phyloP scores from a whole-genome alignment of 1,140 invertebrate genomes.

The Plectrocnemia conspersa region DNA sequence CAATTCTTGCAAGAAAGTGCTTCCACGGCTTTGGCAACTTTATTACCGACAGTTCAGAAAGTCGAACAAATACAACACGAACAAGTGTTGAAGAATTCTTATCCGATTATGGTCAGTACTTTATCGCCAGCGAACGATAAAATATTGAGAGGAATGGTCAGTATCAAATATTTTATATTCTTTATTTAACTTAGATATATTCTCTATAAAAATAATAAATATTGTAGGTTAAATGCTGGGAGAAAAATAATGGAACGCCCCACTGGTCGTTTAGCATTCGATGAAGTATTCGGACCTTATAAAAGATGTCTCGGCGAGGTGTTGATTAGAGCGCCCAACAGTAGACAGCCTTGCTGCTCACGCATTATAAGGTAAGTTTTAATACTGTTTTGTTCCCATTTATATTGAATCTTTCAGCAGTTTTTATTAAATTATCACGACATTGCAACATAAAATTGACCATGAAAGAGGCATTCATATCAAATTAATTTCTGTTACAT shows the following conservation, averaged over 20 bases:
- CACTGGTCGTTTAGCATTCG: conserved; percentile 73
- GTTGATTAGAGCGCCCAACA: conserved; percentile 65
- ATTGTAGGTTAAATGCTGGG: conserved; percentile 66
- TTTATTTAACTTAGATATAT: conserved; percentile 2
- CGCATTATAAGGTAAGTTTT: conserved; percentile 56
- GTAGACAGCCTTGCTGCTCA: conserved; percentile 63
- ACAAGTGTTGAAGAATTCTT: conserved; percentile 46
- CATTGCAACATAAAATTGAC: too few relatives aligned
- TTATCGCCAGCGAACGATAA: conserved; percentile 46
- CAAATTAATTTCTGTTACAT: too few relatives aligned
- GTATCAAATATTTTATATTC: conserved; percentile 57
- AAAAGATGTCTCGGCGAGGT: conserved; percentile 70
- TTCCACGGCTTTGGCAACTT: conserved; percentile 53
- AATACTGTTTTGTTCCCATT: conserved; percentile 10
- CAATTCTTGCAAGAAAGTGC: conserved; percentile 63
- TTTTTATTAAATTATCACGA: too few relatives aligned
- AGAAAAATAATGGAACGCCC: conserved; percentile 75
- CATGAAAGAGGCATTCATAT: too few relatives aligned
- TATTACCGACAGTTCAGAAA: conserved; percentile 43
- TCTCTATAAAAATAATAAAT: neutral
- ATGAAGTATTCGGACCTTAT: conserved; percentile 68
- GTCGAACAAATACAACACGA: conserved; percentile 47
- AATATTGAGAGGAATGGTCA: conserved; percentile 45
- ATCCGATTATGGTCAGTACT: conserved; percentile 45
- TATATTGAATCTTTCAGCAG: too few relatives aligned